A percentile compares a stretch with the other conserved stretches of the same genome.
phyloP scores from a whole-genome alignment of 2,113 vertebrate genomes.

The Synodontis membranacea region DNA sequence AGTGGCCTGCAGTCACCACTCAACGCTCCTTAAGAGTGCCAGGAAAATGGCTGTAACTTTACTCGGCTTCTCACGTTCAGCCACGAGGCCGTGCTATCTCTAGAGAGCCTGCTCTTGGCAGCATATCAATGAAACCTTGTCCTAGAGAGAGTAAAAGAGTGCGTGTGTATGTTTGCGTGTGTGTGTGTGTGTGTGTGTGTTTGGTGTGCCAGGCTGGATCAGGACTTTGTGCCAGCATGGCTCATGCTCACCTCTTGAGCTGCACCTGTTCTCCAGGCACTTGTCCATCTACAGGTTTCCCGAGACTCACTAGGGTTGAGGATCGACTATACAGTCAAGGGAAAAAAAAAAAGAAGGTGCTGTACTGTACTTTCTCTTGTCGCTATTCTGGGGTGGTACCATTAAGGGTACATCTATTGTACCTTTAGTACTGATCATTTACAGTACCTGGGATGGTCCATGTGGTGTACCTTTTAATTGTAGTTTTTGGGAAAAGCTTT shows the following conservation, averaged over 20 bases:
- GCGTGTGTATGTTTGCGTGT: slow-evolving; percentile 1
- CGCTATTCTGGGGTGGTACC: neutral
- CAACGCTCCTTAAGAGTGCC: slow-evolving; percentile 30
- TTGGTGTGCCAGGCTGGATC: slow-evolving; percentile 14
- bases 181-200: neutral
- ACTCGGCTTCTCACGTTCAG: slow-evolving; percentile 37
- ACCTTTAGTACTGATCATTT: neutral
- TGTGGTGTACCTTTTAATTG: neutral
- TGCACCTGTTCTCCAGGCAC: slow-evolving; percentile 36
- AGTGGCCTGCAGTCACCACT: slow-evolving; percentile 16
- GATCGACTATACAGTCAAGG: neutral
- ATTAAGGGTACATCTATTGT: neutral
- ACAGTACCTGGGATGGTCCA: neutral
- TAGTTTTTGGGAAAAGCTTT: neutral
- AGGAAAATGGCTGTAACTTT: slow-evolving; percentile 41
- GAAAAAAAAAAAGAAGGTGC: neutral
- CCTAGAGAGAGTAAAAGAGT: neutral
- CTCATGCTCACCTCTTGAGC: slow-evolving; percentile 38
- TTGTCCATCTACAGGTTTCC: slow-evolving; percentile 25
- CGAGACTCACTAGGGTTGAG: neutral
- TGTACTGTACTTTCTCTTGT: too few relatives aligned
- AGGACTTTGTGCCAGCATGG: slow-evolving; percentile 34
- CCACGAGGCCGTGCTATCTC: slow-evolving; percentile 35
- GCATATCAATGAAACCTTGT: slow-evolving; percentile 36
- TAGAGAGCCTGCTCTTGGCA: slow-evolving; percentile 45